Base-by-base conservation (phyloP, 2,888 invertebrate species). In the Morinoia aosen region DNA sequence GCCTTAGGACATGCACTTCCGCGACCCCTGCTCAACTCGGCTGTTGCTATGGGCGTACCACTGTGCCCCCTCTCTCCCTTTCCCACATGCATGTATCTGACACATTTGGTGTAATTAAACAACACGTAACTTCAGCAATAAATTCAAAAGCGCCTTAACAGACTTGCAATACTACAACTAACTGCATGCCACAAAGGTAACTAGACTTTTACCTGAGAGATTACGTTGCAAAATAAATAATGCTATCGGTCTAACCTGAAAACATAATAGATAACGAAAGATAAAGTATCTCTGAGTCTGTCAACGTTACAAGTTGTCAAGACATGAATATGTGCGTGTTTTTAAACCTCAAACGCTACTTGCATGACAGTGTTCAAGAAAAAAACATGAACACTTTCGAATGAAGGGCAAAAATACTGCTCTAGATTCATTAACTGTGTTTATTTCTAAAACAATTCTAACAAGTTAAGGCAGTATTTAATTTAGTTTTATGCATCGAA, bases 1-100 rank as follows among this genome's bases (percentile, higher is more conserved):
- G 25, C 33, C 76, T 93, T 93, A 93, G 93, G 93, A 93, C 57
- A 93, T 57, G 58, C 93, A 93, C 93, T 93, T 93, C 93, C 93
- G 93, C 57, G 93, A 39, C 57, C 57, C 56, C 90, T 56, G 48
- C n/a, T 48, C 7, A 93, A 39, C 11, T 56, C 57, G 57, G 93
- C 93, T 93, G 93, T 93, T 93, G 93, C 93, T 93, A 93, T 33
- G 93, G 93, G 93, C 93, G 56, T 25, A 40, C 40, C 10, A 48
- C 25, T 25, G 76, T 12, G 76, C 33, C 76, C 76, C 76, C 76
- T 76, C 33, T 76, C 19, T 0, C 25, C 76, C 25, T 76, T 8
- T 33, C 76, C 25, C 8, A 16, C 12, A 61, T 61, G 12, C 61
- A 61, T 19, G 61, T 0, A 61, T 76, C 2, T 33, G 25, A 76